Conservation (phyloP, 2,113 vertebrate species). For the Corvus hawaiiensis region DNA sequence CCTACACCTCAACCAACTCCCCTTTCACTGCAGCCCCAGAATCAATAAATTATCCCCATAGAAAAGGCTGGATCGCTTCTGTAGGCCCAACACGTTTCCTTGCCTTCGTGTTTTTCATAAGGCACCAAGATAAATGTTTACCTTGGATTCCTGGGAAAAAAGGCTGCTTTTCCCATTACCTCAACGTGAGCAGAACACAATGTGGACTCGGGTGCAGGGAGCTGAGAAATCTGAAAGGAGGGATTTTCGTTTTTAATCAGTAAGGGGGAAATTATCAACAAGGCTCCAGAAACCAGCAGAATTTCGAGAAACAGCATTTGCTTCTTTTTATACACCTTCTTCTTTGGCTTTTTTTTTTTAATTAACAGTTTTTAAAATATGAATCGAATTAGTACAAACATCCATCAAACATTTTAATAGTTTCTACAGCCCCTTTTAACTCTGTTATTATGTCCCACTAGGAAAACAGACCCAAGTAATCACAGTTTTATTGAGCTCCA, state of each 20-base stretch:
- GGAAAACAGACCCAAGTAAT: conserved; percentile 18
- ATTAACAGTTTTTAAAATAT: neutral
- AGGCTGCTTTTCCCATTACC: conserved; percentile 76
- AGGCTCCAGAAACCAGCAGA: neutral
- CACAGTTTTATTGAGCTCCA: neutral
- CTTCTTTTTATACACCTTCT: neutral
- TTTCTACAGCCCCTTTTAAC: conserved; percentile 20
- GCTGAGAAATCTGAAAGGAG: neutral
- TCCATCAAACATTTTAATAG: neutral
- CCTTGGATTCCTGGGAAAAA: conserved; percentile 58
- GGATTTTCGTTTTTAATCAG: neutral
- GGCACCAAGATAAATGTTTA: conserved; percentile 78
- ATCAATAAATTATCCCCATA: conserved; percentile 75
- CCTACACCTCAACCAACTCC: conserved; percentile 42
- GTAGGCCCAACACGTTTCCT: conserved; percentile 43
- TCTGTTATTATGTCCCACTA: neutral
- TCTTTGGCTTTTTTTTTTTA: neutral
- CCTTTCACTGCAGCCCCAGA: conserved; percentile 54
- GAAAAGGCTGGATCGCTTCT: conserved; percentile 17
- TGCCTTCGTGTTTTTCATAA: conserved; percentile 65
- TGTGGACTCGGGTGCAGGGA: neutral
- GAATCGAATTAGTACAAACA: neutral
- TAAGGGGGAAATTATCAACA: neutral
- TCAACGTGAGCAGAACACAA: conserved; percentile 34
- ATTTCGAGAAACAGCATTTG: neutral